Evolutionary conservation across 2,113 vertebrate genomes (phyloP).

Genomic region (Hippolais icterina): DNA sequence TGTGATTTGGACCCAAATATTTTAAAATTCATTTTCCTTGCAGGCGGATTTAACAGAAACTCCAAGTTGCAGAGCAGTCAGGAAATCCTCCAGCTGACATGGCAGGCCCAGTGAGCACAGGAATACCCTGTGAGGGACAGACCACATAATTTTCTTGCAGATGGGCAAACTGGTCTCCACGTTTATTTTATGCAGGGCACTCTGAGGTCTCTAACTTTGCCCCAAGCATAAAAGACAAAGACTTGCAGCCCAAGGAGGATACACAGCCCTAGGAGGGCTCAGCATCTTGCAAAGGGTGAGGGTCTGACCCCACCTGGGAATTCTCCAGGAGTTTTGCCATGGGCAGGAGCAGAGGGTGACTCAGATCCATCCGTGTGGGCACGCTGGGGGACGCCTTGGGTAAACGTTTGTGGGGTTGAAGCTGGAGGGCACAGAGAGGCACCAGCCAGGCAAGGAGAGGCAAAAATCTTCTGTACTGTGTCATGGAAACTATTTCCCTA

Average conservation of each 20-base stretch:
- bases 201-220: not conserved
- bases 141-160: not conserved
- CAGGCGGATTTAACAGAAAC: not conserved
- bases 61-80: not conserved
- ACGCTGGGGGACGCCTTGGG: not conserved
- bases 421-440: not conserved
- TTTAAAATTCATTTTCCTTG: not conserved
- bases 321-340: not conserved
- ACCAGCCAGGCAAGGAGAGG: not conserved
- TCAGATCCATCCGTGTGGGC: not conserved
- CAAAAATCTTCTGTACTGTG: not conserved
- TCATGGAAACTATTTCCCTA: not conserved
- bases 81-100: not conserved
- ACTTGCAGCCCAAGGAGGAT: not conserved
- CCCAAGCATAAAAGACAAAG: not conserved
- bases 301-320: not conserved
- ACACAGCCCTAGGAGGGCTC: not conserved
- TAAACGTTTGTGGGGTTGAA: not conserved
- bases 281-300: fast-evolving
- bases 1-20: not conserved
- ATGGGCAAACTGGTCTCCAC: not conserved
- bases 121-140: not conserved
- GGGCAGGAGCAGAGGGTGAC: not conserved
- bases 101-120: fast-evolving
- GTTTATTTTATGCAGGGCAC: fast-evolving